Base-by-base conservation (phyloP, 2,888 invertebrate species). In the Plebejus anna region DNA sequence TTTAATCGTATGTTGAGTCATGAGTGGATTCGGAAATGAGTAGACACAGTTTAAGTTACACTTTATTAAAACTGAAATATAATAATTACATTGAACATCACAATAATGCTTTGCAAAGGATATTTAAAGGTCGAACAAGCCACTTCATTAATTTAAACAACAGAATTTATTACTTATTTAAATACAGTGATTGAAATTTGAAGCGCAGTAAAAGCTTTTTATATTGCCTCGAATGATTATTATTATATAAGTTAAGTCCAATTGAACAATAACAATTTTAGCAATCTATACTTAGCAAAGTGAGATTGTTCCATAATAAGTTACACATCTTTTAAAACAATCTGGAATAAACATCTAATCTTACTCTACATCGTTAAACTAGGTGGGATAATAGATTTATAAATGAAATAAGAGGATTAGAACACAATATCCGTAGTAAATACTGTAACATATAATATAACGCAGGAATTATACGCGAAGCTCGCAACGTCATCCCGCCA, bases 71-170 rank as follows among this genome's bases (percentile, higher is more conserved):
- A 85, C 90, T 89, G 85, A 91, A 94, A 92, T 89, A 90, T 91
- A 91, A 90, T 91, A 90, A 91, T 90, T 91, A 94, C 90, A 91
- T 89, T 87, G 90, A 93, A 93, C 94, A 94, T 94, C 94, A 94
- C 94, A 94, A 92, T 92, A 91, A 94, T 94, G 94, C 94, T 94
- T 94, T 89, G 92, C 91, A 91, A 94, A 89, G 85, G 89, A 91
- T 11, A 47, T 89, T 83, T 88, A 85, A 88, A 89, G 88, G 89
- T 88, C 75, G 78, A 79, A 57, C 16, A 55, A 76, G 38, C 47
- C 47, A 71, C 57, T 71, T 57, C 70, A 38, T 59, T 22, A 22
- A 22, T 22, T 72, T 28, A 72, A 57, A 42, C 22, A 57, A 57
- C 51, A 42, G 71, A 59, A 38, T 38, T 55, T 28, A 76, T 76